phyloP scores from a whole-genome alignment of 1,140 invertebrate genomes.

The Condylostylus longicornis region DNA sequence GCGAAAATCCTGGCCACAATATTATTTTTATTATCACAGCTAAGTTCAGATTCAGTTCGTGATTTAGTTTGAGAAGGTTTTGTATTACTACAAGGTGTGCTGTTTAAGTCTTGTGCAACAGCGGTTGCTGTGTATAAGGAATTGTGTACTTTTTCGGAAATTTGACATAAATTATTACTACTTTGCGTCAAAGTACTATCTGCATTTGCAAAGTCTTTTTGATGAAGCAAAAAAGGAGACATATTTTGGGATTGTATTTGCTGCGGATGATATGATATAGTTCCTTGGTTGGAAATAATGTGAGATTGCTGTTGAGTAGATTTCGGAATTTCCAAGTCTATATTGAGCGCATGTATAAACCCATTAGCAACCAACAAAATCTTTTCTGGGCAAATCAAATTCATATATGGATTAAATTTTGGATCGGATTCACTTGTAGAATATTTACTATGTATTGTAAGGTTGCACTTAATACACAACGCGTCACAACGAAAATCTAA shows the following conservation, averaged over 20 bases:
- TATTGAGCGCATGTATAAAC: slow-evolving; percentile 29
- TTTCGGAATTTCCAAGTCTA: slow-evolving; percentile 16
- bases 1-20: slow-evolving; percentile 27
- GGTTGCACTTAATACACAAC: slow-evolving; percentile 28
- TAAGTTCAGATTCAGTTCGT: slow-evolving; percentile 9
- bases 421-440: slow-evolving; percentile 27
- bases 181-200: too few species aligned
- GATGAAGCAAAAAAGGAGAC: not conserved
- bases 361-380: slow-evolving; percentile 29
- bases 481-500: slow-evolving; percentile 25
- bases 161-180: too few species aligned
- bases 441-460: slow-evolving; percentile 32
- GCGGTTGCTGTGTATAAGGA: too few species aligned
- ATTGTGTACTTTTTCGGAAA: too few species aligned
- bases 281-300: not conserved
- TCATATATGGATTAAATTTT: slow-evolving; percentile 23
- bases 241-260: too few species aligned
- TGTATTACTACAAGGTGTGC: too few species aligned
- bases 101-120: not conserved
- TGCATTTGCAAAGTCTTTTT: not conserved
- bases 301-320: not conserved
- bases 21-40: slow-evolving; percentile 22
- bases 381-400: slow-evolving; percentile 27
- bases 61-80: slow-evolving; percentile 5
- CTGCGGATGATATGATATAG: not conserved